Percentiles rank a stretch among this genome's conserved stretches.
Conservation (phyloP, 2,888 invertebrate species). For the Trachelus troglodyta region DNA sequence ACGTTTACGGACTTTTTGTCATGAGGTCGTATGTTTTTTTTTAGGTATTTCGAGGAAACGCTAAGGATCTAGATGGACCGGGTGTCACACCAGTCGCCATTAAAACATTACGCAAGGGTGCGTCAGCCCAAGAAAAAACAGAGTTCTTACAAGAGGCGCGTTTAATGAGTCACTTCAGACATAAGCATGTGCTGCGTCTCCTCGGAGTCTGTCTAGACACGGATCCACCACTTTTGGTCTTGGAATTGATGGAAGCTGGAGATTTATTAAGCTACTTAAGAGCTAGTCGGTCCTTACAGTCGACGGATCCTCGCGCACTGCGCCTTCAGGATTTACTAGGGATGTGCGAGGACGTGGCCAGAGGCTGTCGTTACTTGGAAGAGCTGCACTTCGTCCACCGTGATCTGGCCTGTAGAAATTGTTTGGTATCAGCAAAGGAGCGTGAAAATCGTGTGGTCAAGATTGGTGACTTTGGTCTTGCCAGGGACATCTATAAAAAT, state of each 20-base stretch:
- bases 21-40: background rate
- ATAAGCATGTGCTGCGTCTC: constrained; percentile 92
- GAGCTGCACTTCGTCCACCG: constrained; percentile 98
- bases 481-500: constrained; percentile 95
- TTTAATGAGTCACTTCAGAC: constrained; percentile 97
- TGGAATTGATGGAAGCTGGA: constrained; percentile 98
- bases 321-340: constrained; percentile 86
- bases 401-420: constrained; percentile 96
- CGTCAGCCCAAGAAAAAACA: constrained; percentile 87
- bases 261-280: constrained; percentile 92
- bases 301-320: constrained; percentile 73
- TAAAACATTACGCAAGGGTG: constrained; percentile 93
- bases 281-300: constrained; percentile 79
- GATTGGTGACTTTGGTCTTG: constrained; percentile 97
- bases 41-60: constrained; percentile 86
- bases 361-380: constrained; percentile 95
- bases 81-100: constrained; percentile 85
- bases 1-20: background rate
- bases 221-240: constrained; percentile 92
- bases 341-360: constrained; percentile 96
- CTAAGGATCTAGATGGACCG: constrained; percentile 74
- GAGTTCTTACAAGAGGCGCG: constrained; percentile 98
- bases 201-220: constrained; percentile 95
- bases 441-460: constrained; percentile 85
- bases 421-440: constrained; percentile 83